These are phyloP conservation scores for Ataeniobius toweri DNA, from an alignment of 2,797 vertebrate genomes.

Conservation along the genomic window DNA sequence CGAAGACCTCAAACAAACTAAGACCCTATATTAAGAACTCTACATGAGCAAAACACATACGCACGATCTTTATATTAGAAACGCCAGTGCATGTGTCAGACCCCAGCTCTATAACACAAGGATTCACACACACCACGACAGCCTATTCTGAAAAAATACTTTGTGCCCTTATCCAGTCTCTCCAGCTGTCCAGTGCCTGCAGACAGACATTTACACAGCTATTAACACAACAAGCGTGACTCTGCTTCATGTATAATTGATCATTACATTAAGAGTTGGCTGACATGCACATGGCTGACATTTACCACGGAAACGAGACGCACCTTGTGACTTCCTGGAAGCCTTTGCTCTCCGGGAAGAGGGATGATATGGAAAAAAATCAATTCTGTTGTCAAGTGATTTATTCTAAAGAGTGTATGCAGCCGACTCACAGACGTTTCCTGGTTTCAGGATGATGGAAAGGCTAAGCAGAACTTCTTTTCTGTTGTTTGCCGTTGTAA, in stretches of 20 bases:
- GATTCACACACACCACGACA: background rate
- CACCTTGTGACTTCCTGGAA: slow-evolving; percentile 48
- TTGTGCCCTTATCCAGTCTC: background rate
- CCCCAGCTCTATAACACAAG: background rate
- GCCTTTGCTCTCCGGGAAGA: slow-evolving; percentile 3
- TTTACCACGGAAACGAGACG: slow-evolving; percentile 20
- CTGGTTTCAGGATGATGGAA: background rate
- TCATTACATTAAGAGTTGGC: slow-evolving; percentile 32
- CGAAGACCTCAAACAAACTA: no score
- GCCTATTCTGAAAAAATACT: background rate
- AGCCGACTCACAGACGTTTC: background rate
- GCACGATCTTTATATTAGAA: no score
- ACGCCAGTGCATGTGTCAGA: background rate
- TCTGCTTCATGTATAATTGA: slow-evolving; percentile 41
- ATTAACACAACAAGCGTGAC: slow-evolving; percentile 31
- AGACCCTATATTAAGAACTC: no score
- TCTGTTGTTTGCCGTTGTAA: background rate
- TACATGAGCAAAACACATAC: no score
- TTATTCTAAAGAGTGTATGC: background rate
- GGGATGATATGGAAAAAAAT: background rate
- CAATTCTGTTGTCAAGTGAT: background rate
- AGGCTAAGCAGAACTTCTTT: background rate
- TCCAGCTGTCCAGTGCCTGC: no score
- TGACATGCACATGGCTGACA: slow-evolving; percentile 37
- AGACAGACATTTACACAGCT: slow-evolving; percentile 4